Base-by-base conservation (phyloP, 2,888 invertebrate species). In the Barypeithes pellucidus region DNA sequence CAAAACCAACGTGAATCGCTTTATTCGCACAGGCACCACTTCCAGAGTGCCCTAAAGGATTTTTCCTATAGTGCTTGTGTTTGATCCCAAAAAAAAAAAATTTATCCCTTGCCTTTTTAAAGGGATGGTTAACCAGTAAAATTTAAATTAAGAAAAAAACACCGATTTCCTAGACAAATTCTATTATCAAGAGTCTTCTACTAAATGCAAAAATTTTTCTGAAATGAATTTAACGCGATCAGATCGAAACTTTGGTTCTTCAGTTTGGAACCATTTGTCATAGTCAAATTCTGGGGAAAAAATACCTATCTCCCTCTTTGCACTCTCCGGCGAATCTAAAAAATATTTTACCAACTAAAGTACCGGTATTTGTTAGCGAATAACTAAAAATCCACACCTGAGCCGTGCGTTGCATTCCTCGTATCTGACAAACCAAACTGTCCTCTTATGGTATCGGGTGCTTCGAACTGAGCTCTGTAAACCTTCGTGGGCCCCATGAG, bases 401-500 rank as follows among this genome's bases (percentile, higher is more conserved):
- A 97, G 14, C 98, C 98, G 87, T 98, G 98, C 9, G 94, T 93
- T 1, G 95, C 96, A 88, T 98, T 98, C 80, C 98, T 90, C 0
- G 98, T 98, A 84, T 98, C 98, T 0, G 97, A 95, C 16, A 98
- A 87, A 0, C 98, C 98, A 87, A 93, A 96, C 82, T 89, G 88
- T 1, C 95, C 95, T 79, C 98, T 88, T 75, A 98, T 91, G 65
- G 93, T 91, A 66, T 92, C 85, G 0, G 97, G 97, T 67, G 92
- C 90, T 69, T 90, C 90, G 82, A 92, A 94, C 73, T 95, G 92
- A 0, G 95, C 92, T 84, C 91, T 92, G 82, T 89, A 94, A 0
- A 94, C 94, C 87, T 96, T 96, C 0, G 98, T 97, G 0, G 97
- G 97, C 0, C 98, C 98, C 88, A 98, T 92, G 60, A 97, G 85